Percentiles rank a stretch among this genome's conserved stretches.
These are phyloP conservation scores for Scolopax mira DNA, from an alignment of 2,113 vertebrate genomes.

Conservation along the genomic window DNA sequence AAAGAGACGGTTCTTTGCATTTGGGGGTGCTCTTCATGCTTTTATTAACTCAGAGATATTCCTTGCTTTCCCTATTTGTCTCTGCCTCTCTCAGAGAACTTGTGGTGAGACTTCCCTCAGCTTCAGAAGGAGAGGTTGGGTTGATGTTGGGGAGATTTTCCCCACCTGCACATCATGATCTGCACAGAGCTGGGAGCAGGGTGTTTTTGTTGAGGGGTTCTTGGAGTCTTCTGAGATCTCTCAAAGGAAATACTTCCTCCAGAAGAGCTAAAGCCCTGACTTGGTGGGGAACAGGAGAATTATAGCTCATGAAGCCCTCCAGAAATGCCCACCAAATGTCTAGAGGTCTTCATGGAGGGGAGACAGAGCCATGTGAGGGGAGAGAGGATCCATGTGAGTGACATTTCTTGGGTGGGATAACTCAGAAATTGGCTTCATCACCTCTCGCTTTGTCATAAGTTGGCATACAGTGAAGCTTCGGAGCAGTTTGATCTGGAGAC, in stretches of 20 bases:
- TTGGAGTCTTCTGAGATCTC: not conserved
- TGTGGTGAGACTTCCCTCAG: no score
- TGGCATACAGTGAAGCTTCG: not conserved
- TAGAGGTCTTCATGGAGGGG: not conserved
- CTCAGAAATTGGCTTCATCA: not conserved
- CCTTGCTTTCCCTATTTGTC: no score
- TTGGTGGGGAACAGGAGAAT: no score
- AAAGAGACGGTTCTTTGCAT: no score
- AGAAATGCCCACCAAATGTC: not conserved
- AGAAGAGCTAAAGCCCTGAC: not conserved
- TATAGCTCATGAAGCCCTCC: not conserved
- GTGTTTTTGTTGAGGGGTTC: not conserved
- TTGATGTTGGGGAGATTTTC: no score
- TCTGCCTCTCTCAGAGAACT: no score
- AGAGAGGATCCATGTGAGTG: not conserved
- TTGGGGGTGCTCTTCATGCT: no score
- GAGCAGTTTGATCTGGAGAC: not conserved
- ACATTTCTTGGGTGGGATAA: not conserved
- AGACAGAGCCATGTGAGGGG: not conserved
- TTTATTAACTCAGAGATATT: no score
- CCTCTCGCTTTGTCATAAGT: accelerated
- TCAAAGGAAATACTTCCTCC: not conserved
- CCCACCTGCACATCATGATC: no score
- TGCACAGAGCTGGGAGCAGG: no score
- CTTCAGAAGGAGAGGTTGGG: no score